Evolutionary conservation across 2,113 vertebrate species (phyloP).

Genomic region (Mirza zaza): DNA sequence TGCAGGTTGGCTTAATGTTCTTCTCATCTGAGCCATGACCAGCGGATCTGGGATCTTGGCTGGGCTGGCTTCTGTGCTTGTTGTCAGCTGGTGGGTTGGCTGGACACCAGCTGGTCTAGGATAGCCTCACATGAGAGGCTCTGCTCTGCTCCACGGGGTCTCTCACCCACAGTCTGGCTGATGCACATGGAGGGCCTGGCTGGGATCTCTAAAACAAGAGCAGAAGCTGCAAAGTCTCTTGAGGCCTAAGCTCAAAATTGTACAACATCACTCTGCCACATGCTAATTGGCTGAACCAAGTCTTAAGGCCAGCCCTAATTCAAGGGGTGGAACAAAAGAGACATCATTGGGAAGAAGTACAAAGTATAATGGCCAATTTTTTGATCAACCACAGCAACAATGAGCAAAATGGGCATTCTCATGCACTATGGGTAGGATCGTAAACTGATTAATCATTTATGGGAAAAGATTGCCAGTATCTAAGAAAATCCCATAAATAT

Average conservation of each 20-base stretch:
- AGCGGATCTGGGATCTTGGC: not conserved
- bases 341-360: not conserved
- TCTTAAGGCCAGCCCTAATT: not conserved
- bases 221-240: not conserved
- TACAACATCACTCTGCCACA: not conserved
- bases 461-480: not conserved
- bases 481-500: not conserved
- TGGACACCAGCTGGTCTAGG: not conserved
- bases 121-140: slow-evolving; percentile 24
- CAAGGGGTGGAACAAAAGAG: not conserved
- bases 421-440: not conserved
- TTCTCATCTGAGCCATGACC: not conserved
- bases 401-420: not conserved
- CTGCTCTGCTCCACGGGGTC: not conserved
- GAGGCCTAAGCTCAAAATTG: not conserved
- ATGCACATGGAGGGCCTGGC: not conserved
- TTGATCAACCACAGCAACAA: not conserved
- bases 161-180: not conserved
- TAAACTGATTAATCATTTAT: not conserved
- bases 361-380: not conserved
- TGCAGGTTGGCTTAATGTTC: not conserved
- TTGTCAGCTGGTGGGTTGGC: slow-evolving; percentile 6
- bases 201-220: not conserved
- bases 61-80: not conserved
- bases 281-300: not conserved